Evolutionary conservation across 23 tunicate genomes (phyloP).

Genomic region (Ascidia mentula): DNA sequence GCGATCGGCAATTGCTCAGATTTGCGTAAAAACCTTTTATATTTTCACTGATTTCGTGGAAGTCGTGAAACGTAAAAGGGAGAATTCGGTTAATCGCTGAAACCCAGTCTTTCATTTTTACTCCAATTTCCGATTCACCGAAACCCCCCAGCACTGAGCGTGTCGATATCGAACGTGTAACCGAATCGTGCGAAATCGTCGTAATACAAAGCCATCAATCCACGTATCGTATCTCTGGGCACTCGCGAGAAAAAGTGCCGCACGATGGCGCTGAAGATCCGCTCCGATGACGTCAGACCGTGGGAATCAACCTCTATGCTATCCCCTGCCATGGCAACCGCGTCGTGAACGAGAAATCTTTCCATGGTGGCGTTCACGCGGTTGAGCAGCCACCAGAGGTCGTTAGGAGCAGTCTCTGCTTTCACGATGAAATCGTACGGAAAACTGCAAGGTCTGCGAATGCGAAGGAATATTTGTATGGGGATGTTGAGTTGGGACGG

Average conservation of each 20-base stretch:
- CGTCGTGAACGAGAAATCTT: slow-evolving; percentile 1
- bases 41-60: too few species aligned
- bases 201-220: slow-evolving; percentile 24
- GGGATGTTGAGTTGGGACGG: too few species aligned
- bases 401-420: slow-evolving; percentile 39
- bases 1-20: too few species aligned
- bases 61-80: too few species aligned
- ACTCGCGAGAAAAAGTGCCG: slow-evolving; percentile 19
- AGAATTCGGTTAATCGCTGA: too few species aligned
- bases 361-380: slow-evolving; percentile 43
- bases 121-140: background rate
- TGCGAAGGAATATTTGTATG: too few species aligned
- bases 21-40: too few species aligned
- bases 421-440: slow-evolving; percentile 43
- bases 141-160: slow-evolving; percentile 21
- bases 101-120: too few species aligned
- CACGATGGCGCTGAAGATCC: slow-evolving; percentile 28
- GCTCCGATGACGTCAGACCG: background rate
- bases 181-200: slow-evolving; percentile 40
- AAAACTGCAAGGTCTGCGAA: slow-evolving; percentile 27
- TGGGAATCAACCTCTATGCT: background rate
- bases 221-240: slow-evolving; percentile 25
- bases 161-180: slow-evolving; percentile 31
- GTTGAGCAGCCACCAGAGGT: slow-evolving; percentile 39
- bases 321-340: background rate